A percentile compares a stretch with the other conserved stretches of the same genome.
Conservation (phyloP, 2,888 invertebrate species). For the Pterostichus niger region DNA sequence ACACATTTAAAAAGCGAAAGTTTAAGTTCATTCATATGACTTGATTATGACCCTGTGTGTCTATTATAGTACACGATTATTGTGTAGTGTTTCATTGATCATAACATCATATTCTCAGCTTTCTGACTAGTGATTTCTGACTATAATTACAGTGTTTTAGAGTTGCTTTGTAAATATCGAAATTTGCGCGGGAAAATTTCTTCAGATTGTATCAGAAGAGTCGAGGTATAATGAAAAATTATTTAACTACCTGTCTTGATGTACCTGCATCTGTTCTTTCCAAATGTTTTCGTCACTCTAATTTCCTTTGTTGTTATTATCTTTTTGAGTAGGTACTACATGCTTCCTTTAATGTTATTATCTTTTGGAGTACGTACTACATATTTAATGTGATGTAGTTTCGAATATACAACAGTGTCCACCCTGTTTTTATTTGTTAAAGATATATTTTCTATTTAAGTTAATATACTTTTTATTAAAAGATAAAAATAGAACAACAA, state of each 20-base stretch:
- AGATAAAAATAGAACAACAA: too few species aligned
- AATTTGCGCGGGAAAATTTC: constrained; percentile 12
- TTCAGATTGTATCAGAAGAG: not conserved
- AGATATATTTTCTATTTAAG: too few species aligned
- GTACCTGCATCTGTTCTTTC: constrained; percentile 5
- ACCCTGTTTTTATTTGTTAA: too few species aligned
- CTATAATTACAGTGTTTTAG: constrained; percentile 7
- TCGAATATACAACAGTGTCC: too few species aligned
- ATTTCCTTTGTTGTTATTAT: not conserved
- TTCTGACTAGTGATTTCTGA: constrained; percentile 7
- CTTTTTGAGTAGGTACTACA: not conserved
- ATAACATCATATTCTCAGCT: constrained; percentile 14
- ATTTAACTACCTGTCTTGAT: not conserved
- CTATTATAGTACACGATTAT: constrained; percentile 34
- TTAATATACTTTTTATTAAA: too few species aligned
- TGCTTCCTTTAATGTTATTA: not conserved
- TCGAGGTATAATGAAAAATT: not conserved
- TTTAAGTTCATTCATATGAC: constrained; percentile 56
- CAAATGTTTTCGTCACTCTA: not conserved
- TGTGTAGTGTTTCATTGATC: constrained; percentile 30
- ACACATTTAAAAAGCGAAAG: constrained; percentile 58
- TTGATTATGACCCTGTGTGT: constrained; percentile 47
- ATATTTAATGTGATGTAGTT: too few species aligned
- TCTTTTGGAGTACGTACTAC: not conserved
- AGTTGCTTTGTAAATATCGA: not conserved